Conservation (phyloP, 2,113 vertebrate genomes). For the Athene noctua region DNA sequence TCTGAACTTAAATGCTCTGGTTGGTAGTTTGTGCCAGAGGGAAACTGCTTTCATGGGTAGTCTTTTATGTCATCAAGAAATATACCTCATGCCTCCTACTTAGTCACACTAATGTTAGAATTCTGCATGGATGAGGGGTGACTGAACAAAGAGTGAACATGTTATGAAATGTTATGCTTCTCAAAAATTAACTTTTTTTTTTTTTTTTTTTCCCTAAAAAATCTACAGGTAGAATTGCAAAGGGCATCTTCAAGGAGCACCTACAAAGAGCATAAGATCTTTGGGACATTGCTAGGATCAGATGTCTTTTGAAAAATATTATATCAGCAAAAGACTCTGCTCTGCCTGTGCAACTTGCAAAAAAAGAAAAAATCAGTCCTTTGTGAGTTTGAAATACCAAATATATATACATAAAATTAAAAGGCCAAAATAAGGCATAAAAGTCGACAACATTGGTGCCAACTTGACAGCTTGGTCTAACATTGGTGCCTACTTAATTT, state of each 20-base stretch:
- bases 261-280: background rate
- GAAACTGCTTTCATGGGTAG: background rate
- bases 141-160: background rate
- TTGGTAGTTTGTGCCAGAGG: background rate
- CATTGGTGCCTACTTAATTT: background rate
- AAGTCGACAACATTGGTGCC: background rate
- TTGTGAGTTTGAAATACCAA: background rate
- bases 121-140: background rate
- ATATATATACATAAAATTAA: background rate
- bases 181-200: background rate
- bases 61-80: background rate
- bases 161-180: background rate
- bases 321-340: background rate
- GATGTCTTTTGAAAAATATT: background rate
- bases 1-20: background rate
- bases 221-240: background rate
- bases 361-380: background rate
- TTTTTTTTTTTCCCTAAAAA: background rate
- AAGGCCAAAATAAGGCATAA: background rate
- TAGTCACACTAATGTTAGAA: background rate
- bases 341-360: background rate
- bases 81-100: background rate
- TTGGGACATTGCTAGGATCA: background rate
- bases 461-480: background rate
- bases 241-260: background rate